Evolutionary conservation across 2,888 invertebrate genomes (phyloP), one percentile per base, ranked within the genome.

Genomic region (Petrophora chlorosata): DNA sequence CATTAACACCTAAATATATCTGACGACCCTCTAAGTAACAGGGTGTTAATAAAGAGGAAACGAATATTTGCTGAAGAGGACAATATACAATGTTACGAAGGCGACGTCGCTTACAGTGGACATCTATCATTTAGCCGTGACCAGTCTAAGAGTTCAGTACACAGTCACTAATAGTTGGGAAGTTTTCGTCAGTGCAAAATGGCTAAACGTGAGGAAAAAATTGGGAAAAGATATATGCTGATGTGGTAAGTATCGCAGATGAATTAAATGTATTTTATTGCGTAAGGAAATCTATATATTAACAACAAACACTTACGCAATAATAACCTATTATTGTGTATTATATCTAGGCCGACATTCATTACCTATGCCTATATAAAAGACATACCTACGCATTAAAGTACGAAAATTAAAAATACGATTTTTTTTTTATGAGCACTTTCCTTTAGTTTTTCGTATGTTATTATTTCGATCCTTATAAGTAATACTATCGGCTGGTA

Each of bases 11-110:
- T 47, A 25, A 16, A 41, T 38, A 28, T 38, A 38, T 10, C 52
- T 58, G 54, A 59, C 64, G 61, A 7, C 26, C 29, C 9, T 15
- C 19, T 49, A 58, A 68, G 72, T 67, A 62, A 58, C 38, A 38
- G 67, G 56, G 76, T 77, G 77, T 58, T 81, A 84, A 84, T 77
- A 43, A 63, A 59, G 17, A 55, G 52, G 69, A 53, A 79, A 73
- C 79, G 82, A 81, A 63, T 63, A 60, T 65, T 54, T 48, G 57
- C 59, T 58, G 69, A 57, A 65, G 70, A 57, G 53, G 47, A 61
- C 57, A 48, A 39, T 42, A 46, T 32, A 42, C 39, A 53, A 45
- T 43, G 41, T 7, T 5, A 13, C 33, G 33, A 13, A 22, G 8
- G 14, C 12, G 32, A 1, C n/a, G 36, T 25, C 16, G 13, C 36